These are phyloP conservation scores for Cheilosia urbana DNA, from an alignment of 2,888 invertebrate species.

Conservation along the genomic window DNA sequence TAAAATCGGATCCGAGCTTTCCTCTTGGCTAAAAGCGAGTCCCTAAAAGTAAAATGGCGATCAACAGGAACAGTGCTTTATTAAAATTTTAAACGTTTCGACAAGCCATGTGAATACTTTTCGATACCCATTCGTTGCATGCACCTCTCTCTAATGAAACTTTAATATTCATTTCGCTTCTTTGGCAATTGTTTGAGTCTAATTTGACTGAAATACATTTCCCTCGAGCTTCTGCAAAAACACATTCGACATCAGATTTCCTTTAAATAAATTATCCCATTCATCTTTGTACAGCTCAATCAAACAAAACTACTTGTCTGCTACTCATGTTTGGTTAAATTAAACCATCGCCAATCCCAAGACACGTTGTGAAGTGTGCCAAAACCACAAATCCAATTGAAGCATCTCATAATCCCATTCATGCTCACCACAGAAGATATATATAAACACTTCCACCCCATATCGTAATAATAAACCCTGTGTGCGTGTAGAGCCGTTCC, in stretches of 20 bases:
- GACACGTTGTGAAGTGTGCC: conserved; percentile 43
- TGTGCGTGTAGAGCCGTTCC: neutral
- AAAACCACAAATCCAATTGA: conserved; percentile 64
- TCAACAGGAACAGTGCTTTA: no score
- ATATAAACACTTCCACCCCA: conserved; percentile 4
- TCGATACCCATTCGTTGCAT: no score
- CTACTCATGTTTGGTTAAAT: conserved; percentile 35
- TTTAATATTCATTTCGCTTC: neutral
- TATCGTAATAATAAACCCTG: conserved; percentile 9
- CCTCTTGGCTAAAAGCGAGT: no score
- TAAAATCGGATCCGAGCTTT: no score
- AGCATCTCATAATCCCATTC: conserved; percentile 45
- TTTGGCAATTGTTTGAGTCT: neutral
- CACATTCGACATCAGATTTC: neutral
- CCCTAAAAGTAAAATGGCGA: no score
- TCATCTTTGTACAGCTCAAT: conserved; percentile 6
- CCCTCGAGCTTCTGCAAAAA: neutral
- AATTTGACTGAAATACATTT: conserved; percentile 31
- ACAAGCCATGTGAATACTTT: no score
- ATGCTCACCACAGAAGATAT: conserved; percentile 19
- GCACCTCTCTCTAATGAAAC: neutral
- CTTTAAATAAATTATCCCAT: conserved; percentile 57
- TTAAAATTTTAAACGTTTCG: no score
- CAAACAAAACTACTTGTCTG: conserved; percentile 26
- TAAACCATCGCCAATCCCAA: conserved; percentile 27